phyloP scores from a whole-genome alignment of 2,113 vertebrate genomes.

The Mirounga angustirostris region DNA sequence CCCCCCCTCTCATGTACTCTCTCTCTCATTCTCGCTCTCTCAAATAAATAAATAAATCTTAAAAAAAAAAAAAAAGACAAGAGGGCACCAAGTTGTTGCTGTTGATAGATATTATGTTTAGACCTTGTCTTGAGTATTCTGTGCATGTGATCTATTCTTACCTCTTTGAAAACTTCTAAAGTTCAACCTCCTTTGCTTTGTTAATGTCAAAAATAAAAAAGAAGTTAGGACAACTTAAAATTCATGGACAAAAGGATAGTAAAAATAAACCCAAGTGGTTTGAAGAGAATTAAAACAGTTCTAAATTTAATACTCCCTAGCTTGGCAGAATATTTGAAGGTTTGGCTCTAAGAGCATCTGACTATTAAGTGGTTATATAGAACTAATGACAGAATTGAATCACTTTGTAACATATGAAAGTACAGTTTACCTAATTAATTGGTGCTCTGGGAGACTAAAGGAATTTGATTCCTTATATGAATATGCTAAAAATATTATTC shows the following conservation, averaged over 20 bases:
- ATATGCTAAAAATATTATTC: slow-evolving; percentile 20
- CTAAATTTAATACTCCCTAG: slow-evolving; percentile 28
- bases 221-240: slow-evolving; percentile 10
- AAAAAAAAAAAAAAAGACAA: no score
- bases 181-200: slow-evolving; percentile 23
- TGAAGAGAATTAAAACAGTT: slow-evolving; percentile 55
- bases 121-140: not conserved
- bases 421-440: slow-evolving; percentile 46
- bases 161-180: not conserved
- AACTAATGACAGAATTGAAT: not conserved
- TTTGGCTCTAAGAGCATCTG: not conserved
- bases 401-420: slow-evolving; percentile 20
- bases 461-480: slow-evolving; percentile 4
- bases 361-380: not conserved
- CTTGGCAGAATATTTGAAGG: slow-evolving; percentile 11
- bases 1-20: no score
- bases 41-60: no score
- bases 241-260: slow-evolving; percentile 7
- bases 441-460: not conserved
- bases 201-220: slow-evolving; percentile 56
- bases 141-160: slow-evolving; percentile 16
- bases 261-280: slow-evolving; percentile 43
- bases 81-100: not conserved
- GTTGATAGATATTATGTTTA: not conserved
- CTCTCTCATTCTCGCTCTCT: no score